These are phyloP conservation scores for Tiliacea citrago DNA, from an alignment of 2,888 invertebrate genomes.

Conservation along the genomic window DNA sequence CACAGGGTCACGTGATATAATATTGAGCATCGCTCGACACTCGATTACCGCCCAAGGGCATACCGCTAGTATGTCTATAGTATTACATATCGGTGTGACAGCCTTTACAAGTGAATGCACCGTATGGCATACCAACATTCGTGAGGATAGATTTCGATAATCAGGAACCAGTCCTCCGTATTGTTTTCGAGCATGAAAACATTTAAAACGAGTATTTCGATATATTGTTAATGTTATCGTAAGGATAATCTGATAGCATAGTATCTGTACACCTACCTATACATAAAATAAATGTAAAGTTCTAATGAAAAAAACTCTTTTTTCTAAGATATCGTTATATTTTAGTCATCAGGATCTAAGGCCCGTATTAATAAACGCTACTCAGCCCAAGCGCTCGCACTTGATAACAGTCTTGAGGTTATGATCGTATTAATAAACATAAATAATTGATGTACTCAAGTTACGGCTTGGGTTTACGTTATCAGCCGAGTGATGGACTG, in stretches of 20 bases:
- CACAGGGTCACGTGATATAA: slow-evolving; percentile 21
- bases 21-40: slow-evolving; percentile 40
- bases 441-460: no score
- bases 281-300: background rate
- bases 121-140: slow-evolving; percentile 31
- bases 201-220: no score
- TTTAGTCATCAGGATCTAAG: background rate
- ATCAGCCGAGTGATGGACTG: no score
- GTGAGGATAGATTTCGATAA: slow-evolving; percentile 15
- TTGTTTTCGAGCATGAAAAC: background rate
- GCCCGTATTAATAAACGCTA: no score
- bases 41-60: slow-evolving; percentile 50
- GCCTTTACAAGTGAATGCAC: slow-evolving; percentile 32
- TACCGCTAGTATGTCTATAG: slow-evolving; percentile 11
- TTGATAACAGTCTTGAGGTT: no score
- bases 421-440: no score
- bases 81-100: slow-evolving; percentile 27
- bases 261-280: background rate
- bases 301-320: background rate
- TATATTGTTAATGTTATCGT: background rate
- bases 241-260: background rate
- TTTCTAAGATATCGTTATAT: background rate
- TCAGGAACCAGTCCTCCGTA: background rate
- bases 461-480: no score
- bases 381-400: no score